These are phyloP conservation scores for Caenorhabditis drosophilae DNA, from an alignment of 2,888 invertebrate genomes.

Conservation along the genomic window DNA sequence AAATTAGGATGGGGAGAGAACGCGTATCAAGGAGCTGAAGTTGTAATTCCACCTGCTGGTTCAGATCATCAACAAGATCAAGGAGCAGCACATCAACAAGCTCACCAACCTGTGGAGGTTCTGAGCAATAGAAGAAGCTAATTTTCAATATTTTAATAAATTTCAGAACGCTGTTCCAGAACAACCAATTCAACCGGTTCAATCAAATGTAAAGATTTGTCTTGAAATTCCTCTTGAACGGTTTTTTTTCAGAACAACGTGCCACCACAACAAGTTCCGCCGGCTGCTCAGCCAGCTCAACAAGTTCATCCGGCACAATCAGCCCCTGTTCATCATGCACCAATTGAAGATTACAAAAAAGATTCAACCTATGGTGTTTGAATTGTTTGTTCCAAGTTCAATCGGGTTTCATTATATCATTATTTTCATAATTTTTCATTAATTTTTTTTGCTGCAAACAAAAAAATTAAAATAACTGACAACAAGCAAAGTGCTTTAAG, in stretches of 20 bases:
- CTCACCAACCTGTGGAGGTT: no score
- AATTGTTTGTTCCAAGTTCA: not conserved
- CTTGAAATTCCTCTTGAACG: no score
- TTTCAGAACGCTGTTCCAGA: slow-evolving; percentile 22
- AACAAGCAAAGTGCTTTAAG: no score
- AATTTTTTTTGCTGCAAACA: not conserved
- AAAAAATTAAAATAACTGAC: not conserved
- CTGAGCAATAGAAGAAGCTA: slow-evolving; percentile 54
- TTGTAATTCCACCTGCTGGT: slow-evolving; percentile 27
- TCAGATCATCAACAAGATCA: slow-evolving; percentile 27
- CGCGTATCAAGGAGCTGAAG: slow-evolving; percentile 43
- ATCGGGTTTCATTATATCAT: not conserved
- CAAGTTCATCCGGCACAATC: slow-evolving; percentile 20
- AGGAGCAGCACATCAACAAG: slow-evolving; percentile 54
- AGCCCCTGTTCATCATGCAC: slow-evolving; percentile 36
- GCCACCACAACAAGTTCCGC: not conserved
- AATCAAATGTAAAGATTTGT: slow-evolving; percentile 10
- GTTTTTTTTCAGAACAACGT: no score
- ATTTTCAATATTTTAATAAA: not conserved
- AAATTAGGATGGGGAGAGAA: slow-evolving; percentile 55
- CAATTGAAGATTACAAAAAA: slow-evolving; percentile 48
- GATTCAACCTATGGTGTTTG: slow-evolving; percentile 54
- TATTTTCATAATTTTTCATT: not conserved
- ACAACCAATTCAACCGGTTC: slow-evolving; percentile 25
- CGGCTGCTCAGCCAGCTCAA: slow-evolving; percentile 21